Percentiles rank a stretch among this genome's conserved stretches.
Conservation (phyloP, 2,888 invertebrate genomes). For the Hemithea aestivaria region DNA sequence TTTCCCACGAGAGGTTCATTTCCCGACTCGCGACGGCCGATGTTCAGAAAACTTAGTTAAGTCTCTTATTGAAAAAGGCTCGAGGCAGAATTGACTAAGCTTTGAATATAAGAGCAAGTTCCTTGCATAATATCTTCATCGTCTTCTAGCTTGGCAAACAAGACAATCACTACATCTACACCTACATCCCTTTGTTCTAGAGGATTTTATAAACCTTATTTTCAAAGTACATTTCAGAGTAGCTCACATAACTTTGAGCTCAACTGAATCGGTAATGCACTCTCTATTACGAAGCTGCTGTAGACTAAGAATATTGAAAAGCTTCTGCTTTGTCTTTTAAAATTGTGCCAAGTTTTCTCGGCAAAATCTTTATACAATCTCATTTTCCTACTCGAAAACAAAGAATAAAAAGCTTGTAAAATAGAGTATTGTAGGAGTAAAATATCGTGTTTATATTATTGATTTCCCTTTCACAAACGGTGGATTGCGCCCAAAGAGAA, state of each 20-base stretch:
- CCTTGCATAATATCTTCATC: conserved; percentile 7
- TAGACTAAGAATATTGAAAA: conserved; percentile 1
- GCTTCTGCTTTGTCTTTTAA: conserved; percentile 1
- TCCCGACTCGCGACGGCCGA: conserved; percentile 48
- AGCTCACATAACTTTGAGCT: conserved; percentile 11
- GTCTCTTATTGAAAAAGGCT: conserved; percentile 37
- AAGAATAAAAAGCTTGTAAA: too few relatives aligned
- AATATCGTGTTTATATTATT: conserved; percentile 28
- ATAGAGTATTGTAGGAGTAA: too few relatives aligned
- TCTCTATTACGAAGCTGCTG: conserved; percentile 8
- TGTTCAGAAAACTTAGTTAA: conserved; percentile 46
- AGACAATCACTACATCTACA: too few relatives aligned
- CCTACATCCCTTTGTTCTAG: too few relatives aligned
- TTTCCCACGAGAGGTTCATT: conserved; percentile 65
- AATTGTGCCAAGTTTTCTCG: not conserved
- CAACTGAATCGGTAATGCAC: conserved; percentile 14
- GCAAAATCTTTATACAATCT: conserved; percentile 4
- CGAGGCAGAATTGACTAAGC: conserved; percentile 32
- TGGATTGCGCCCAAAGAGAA: conserved; percentile 35
- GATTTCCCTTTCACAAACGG: conserved; percentile 23
- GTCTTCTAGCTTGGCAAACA: too few relatives aligned
- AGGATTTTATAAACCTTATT: too few relatives aligned
- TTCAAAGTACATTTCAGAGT: too few relatives aligned
- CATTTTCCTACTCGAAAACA: not conserved
- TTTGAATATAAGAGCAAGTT: conserved; percentile 6